These are phyloP conservation scores for Mycalesis mineus DNA, from an alignment of 2,888 invertebrate species.

Conservation along the genomic window DNA sequence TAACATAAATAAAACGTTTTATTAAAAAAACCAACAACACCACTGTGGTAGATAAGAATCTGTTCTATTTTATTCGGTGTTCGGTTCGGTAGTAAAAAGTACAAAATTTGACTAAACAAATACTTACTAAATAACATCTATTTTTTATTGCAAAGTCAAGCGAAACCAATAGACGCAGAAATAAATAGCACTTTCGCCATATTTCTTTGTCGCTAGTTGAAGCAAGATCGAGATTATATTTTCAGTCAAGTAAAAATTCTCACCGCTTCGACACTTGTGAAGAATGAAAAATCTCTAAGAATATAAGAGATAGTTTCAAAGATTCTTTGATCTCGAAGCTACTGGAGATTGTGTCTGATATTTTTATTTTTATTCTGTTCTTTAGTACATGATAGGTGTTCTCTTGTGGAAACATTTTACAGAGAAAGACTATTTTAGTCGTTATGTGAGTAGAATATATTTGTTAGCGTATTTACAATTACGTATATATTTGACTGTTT, in stretches of 20 bases:
- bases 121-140: no score
- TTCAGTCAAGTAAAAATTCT: slow-evolving; percentile 1
- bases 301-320: not conserved
- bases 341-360: not conserved
- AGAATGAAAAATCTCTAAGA: not conserved
- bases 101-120: no score
- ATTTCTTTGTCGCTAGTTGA: not conserved
- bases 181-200: not conserved
- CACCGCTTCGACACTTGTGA: not conserved
- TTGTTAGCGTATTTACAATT: no score
- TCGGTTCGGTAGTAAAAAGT: no score
- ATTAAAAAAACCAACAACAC: no score
- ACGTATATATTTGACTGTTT: no score
- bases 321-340: not conserved
- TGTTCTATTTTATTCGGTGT: no score
- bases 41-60: no score
- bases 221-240: not conserved
- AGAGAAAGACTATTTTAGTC: no score
- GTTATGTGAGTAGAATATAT: no score
- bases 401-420: no score
- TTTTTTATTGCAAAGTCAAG: not conserved
- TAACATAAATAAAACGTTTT: no score
- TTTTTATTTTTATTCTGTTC: not conserved
- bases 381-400: not conserved
- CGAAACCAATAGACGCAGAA: not conserved